Base-by-base conservation (phyloP, 23 tunicate genomes). In the Aplidium turbinatum region DNA sequence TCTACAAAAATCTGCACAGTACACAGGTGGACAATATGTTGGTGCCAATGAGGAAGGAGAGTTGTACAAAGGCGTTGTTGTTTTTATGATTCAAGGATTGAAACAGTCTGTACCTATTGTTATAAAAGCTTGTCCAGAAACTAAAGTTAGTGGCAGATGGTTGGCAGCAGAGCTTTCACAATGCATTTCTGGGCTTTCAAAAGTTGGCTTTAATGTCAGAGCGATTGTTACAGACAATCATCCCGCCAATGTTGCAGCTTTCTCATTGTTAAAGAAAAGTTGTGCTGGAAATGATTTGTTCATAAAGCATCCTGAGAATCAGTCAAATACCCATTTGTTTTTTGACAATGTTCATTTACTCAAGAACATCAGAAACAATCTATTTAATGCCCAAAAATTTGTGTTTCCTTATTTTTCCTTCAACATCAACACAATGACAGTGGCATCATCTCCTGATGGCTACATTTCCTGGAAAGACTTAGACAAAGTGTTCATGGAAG, bases 301-400 rank as follows among this genome's bases (percentile, higher is more conserved):
- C 23, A 65, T 65, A 4, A 16, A 65, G 27, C 72, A 65, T 65
- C 50, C 72, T 28, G 22, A 36, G 19, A 35, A 35, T 21, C 27
- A 3, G 4, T 11, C 27, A 7, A 65, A 38, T 25, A 38, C 50
- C 4, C 18, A 65, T 36, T 21, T 65, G 27, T 21, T 65, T 65
- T 65, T 35, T 65, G 72, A 65, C 72, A 65, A 65, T 38, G 72
- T 65, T 21, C 72, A 65, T 21, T 7, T 65, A 24, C 19, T 65
- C 50, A 65, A 65, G 27, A 65, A 65, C 26, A 65, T 65, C 22
- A 48, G 72, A 27, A 35, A 38, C 50, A 65, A 65, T 65, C 27
- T 65, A 21, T 11, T 65, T 18, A 65, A 65, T 65, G 48, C 72
- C 48, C 36, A 23, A 35, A 65, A 35, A 65, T 65, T 65, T 65